Base-by-base conservation (phyloP, 2,888 invertebrate species). In the Baccha elongata region DNA sequence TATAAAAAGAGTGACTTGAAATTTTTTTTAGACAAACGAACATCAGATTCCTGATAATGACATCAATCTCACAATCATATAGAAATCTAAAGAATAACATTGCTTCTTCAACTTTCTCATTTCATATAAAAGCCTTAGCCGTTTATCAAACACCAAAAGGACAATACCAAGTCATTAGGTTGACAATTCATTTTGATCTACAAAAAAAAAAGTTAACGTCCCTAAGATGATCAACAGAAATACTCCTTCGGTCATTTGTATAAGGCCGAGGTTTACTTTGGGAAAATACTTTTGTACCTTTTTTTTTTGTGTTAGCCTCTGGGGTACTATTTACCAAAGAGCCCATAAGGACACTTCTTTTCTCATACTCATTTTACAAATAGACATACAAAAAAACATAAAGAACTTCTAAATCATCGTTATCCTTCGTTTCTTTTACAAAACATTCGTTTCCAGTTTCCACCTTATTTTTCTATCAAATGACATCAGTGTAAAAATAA, bases 141-240 rank as follows among this genome's bases (percentile, higher is more conserved):
- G 50, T 64, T 71, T 72, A 48, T 58, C 55, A 72, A 65, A 58
- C 37, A 37, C 62, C 32, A 50, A 62, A 53, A 44, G 60, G 37
- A 73, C 73, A 73, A 79, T 79, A 46, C 53, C 35, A 52, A 52
- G 67, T 60, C 73, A 73, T 79, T 79, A 79, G 67, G 46, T 21
- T 32, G 44, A 53, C 67, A 73, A 78, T 79, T 53, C 73, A 79
- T 73, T 58, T 48, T 60, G 15, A 68, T 73, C 60, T 60, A 15
- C n/a, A 29, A 29, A 48, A 23, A 13, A 48, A 48, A 48, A 48
- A 48, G 6, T 23, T 23, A 72, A 44, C 58, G 44, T 67, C 67
- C 44, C 65, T 35, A 40, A 19, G 55, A 71, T 64, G 76, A 76
- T 71, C 76, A 53, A 76, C 46, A 26, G 40, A 80, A 76, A 75